Evolutionary conservation across 1,140 invertebrate genomes (phyloP), one percentile per base, ranked within the genome.

Genomic region (Drosophila leontia): DNA sequence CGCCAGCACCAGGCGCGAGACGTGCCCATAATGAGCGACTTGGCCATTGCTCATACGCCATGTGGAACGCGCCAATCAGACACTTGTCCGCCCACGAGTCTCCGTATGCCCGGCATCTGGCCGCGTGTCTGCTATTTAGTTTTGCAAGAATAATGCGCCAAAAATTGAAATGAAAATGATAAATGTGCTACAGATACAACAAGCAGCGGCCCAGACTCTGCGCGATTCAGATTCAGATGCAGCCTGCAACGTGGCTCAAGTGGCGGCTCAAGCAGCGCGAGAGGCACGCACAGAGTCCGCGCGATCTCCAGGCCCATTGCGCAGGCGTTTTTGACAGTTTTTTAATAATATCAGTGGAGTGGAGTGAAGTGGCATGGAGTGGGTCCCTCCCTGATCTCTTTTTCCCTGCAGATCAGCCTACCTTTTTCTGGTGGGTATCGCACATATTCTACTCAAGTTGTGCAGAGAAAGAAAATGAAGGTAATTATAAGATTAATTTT

Each of bases 101-200:
- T 13, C 50, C 62, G 26, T 35, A 48, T 32, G 35, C 67, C 45
- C 45, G 17, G 35, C 64, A 47, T 60, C 65, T 39, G 45, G 56
- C 35, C 62, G 48, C 42, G 61, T 60, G 50, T 45, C 68, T 71
- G 68, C 45, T 88, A 78, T 84, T 84, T 88, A 88, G 80, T 83
- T 84, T 77, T 65, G 71, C 84, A 71, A 88, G 65, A 88, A 83
- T 83, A 87, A 83, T 87, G 84, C 80, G 77, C 78, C 75, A 63
- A 84, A 90, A 88, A 88, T 88, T 84, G 85, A 88, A 88, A 90
- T 87, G 84, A 83, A 88, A 88, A 88, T 88, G 84, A 88, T 88
- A 88, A 88, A 90, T 88, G 85, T 90, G 84, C 84, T 74, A 80
- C 84, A 88, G 84, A 81, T 88, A 90, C 55, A 74, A 67, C 65